phyloP scores from a whole-genome alignment of 2,888 invertebrate species.

The Rhingia campestris region DNA sequence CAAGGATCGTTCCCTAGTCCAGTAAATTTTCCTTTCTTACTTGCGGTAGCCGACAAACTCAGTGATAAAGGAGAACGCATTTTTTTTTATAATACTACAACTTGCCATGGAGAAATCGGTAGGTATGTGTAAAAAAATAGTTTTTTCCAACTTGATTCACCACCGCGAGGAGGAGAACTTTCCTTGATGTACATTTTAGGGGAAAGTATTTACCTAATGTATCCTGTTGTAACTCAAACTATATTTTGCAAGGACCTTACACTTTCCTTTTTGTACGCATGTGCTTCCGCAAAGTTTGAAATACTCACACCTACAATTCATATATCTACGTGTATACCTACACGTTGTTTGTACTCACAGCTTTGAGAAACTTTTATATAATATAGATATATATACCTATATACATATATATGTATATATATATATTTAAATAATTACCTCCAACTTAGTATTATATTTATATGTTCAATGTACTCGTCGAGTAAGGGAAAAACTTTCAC shows the following conservation, averaged over 20 bases:
- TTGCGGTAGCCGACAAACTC: too few species aligned
- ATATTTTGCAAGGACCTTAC: constrained; percentile 45
- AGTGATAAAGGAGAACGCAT: too few species aligned
- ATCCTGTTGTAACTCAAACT: not conserved
- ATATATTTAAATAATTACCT: not conserved
- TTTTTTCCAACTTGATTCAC: constrained; percentile 22
- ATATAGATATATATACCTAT: not conserved
- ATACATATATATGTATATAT: not conserved
- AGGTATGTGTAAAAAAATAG: constrained; percentile 16
- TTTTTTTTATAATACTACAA: too few species aligned
- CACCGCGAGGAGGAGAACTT: constrained; percentile 11
- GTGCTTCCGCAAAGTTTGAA: constrained; percentile 32
- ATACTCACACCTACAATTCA: constrained; percentile 11
- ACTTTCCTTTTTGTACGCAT: constrained; percentile 54
- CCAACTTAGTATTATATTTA: constrained; percentile 22
- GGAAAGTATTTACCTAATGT: constrained; percentile 48
- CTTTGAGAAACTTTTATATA: too few species aligned
- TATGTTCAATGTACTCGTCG: constrained; percentile 18
- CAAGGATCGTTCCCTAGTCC: too few species aligned
- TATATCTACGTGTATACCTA: not conserved
- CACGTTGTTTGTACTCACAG: not conserved
- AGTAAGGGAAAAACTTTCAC: constrained; percentile 44
- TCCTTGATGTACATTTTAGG: constrained; percentile 29
- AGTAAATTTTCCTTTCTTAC: too few species aligned
- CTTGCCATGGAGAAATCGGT: too few species aligned